Evolutionary conservation across 2,113 vertebrate species (phyloP).

Genomic region (Oryzias curvinotus): DNA sequence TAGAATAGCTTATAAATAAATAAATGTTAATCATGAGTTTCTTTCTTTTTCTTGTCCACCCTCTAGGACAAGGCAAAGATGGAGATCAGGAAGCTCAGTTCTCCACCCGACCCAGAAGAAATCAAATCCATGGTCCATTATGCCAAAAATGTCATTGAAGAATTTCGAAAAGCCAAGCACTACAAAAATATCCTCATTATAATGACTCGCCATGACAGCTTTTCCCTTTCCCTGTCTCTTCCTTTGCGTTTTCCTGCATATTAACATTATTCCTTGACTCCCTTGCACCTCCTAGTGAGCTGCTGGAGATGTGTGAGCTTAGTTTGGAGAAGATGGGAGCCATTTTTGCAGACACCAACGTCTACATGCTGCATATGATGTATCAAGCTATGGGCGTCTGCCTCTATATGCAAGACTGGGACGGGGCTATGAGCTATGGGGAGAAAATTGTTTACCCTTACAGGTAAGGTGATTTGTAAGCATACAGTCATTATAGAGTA

Average conservation of each 20-base stretch:
- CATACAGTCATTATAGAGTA: no score
- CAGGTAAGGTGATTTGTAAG: conserved; percentile 54
- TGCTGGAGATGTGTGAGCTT: conserved; percentile 95
- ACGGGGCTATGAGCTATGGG: conserved; percentile 90
- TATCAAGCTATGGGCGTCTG: conserved; percentile 99
- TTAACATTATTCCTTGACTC: conserved; percentile 80
- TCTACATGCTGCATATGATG: conserved; percentile 99
- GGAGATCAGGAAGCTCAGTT: conserved; percentile 82
- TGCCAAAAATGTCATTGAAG: conserved; percentile 92
- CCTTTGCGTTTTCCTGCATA: not conserved
- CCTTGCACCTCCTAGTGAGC: conserved; percentile 85
- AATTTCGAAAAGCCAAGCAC: conserved; percentile 96
- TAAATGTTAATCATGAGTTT: no score
- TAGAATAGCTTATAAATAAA: not conserved
- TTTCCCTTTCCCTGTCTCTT: conserved; percentile 1
- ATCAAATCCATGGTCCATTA: conserved; percentile 88
- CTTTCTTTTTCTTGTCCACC: not conserved
- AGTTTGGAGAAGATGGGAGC: conserved; percentile 95
- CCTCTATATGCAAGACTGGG: conserved; percentile 97
- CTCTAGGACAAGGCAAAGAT: conserved; percentile 90
- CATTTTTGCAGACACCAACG: conserved; percentile 91
- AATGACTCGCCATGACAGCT: not conserved
- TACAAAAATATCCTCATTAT: conserved; percentile 93
- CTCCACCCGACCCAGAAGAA: conserved; percentile 78
- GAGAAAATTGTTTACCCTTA: conserved; percentile 86